A percentile compares a stretch with the other conserved stretches of the same genome.
These are phyloP conservation scores for Pseudopipra pipra DNA, from an alignment of 2,113 vertebrate species.

Conservation along the genomic window DNA sequence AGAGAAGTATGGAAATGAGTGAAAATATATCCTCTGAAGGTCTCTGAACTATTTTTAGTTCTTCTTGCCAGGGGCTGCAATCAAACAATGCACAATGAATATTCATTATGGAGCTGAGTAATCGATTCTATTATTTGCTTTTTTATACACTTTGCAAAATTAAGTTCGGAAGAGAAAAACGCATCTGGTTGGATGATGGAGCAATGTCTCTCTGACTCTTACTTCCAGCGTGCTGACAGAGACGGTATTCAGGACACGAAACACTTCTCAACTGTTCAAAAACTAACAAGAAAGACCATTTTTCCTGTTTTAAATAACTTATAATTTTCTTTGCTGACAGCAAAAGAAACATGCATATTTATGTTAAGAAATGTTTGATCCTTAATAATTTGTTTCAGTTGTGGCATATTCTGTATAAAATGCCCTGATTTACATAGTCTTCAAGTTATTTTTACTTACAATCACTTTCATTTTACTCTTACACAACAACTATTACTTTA, in stretches of 20 bases:
- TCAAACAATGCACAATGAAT: conserved; percentile 12
- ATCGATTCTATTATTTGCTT: not conserved
- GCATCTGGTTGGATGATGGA: not conserved
- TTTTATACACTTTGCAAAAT: not conserved
- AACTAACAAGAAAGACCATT: not conserved
- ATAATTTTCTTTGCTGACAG: not conserved
- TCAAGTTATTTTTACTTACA: not conserved
- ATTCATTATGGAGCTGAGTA: conserved; percentile 21
- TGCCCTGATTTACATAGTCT: accelerated
- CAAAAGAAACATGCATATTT: not conserved
- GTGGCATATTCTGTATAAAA: not conserved
- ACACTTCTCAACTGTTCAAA: not conserved
- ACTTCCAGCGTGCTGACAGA: not conserved
- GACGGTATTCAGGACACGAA: not conserved
- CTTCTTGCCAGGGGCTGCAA: not conserved
- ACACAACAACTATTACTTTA: not conserved
- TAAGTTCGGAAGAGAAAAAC: not conserved
- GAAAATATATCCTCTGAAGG: not conserved
- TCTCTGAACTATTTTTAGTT: conserved; percentile 5
- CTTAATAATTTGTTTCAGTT: not conserved
- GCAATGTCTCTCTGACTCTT: not conserved
- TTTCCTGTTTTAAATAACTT: not conserved
- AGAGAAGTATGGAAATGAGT: not conserved
- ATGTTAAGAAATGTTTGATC: not conserved
- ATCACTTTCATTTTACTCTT: not conserved